Evolutionary conservation across 2,113 vertebrate genomes (phyloP), one percentile per base, ranked within the genome.

Genomic region (Rhynchomys soricoides): DNA sequence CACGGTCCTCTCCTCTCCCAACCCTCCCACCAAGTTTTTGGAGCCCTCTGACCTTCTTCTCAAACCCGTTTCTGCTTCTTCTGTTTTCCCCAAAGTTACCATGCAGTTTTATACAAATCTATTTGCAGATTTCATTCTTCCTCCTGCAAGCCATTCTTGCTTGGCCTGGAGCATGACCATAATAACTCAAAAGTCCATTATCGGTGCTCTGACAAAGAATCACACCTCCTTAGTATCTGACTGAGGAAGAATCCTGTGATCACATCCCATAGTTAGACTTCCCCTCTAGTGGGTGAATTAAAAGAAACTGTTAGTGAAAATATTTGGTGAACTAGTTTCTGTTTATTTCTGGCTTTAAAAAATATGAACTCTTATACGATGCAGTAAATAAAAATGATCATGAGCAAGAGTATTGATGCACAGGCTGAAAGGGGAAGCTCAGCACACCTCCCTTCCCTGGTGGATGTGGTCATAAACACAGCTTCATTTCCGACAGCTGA

Each of bases 311-410:
- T 86, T 89, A 34, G 50, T 73, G 29, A 74, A 88, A 94, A 68
- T 94, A 86, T 89, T 91, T 86, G 37, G 22, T 95, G 45, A 68
- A 66, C 68, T 81, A 34, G 34, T 83, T 92, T 92, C 45, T 95
- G 7, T 83, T 97, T 75, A 71, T 86, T 86, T 91, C 57, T 89
- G n/a, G 59, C 17, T 88, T 1, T 4, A 90, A 86, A 87, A 57
- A 90, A 6, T 40, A 85, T 4, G 48, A 95, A 43, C 59, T 95
- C 45, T 11, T 66, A 2, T 37, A 59, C 43, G 82, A 48, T 79
- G 45, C 13, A 92, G 59, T 48, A 59, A 82, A 85, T 37, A 70
- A 71, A 89, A 85, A 52, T 66, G 3, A 74, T 17, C 52, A 31
- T 59, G 55, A 93, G 11, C 43, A 89, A 55, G 5, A 68, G 31